phyloP scores from a whole-genome alignment of 2,113 vertebrate species.

The Chaetura pelagica region DNA sequence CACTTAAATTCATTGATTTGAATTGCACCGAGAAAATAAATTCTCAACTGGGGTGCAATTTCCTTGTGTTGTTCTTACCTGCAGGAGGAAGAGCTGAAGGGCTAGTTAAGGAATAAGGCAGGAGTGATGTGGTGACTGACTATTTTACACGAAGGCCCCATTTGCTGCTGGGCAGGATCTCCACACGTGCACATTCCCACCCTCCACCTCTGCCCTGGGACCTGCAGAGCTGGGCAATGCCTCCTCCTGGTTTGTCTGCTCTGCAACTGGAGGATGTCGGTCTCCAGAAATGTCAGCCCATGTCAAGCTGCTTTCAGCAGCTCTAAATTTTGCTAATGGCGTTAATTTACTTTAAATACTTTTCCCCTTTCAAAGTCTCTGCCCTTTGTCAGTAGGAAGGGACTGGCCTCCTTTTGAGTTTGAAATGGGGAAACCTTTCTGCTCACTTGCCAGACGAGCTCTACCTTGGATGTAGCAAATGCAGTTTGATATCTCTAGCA shows the following conservation, averaged over 20 bases:
- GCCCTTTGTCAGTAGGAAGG: background rate
- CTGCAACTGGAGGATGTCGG: background rate
- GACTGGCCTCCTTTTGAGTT: background rate
- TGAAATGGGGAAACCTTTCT: slow-evolving; percentile 6
- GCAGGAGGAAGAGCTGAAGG: background rate
- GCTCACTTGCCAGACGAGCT: background rate
- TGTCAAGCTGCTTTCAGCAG: slow-evolving; percentile 28
- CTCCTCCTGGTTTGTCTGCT: background rate
- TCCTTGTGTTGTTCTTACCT: background rate
- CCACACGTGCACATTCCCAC: rapidly evolving
- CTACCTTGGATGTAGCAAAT: background rate
- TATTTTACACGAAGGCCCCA: background rate
- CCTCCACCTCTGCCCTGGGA: background rate
- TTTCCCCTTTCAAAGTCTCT: slow-evolving; percentile 4
- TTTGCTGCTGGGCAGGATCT: background rate
- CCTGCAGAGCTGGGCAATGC: background rate
- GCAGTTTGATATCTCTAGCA: slow-evolving; percentile 48
- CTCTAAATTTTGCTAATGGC: background rate
- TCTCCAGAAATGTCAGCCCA: background rate
- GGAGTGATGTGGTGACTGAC: rapidly evolving
- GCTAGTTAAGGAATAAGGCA: background rate
- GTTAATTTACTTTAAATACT: slow-evolving; percentile 16
- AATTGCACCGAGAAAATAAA: background rate
- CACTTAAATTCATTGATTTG: background rate
- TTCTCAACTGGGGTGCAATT: background rate